Base-by-base conservation (phyloP, 2,888 invertebrate genomes). In the Nowickia ferox region DNA sequence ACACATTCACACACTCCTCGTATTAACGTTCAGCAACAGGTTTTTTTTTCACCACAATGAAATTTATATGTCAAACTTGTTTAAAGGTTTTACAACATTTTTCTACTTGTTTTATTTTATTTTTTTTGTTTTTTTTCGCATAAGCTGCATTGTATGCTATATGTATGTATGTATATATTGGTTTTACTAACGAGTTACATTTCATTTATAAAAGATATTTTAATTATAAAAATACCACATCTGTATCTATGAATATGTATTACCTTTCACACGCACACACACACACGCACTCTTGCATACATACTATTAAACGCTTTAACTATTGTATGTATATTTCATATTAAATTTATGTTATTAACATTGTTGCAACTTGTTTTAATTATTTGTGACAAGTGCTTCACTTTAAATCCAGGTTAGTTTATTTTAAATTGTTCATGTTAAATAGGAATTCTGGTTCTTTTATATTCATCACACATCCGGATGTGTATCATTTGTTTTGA, bases 61-160 rank as follows among this genome's bases (percentile, higher is more conserved):
- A 61, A 65, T 82, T 82, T 82, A 75, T 83, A 83, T 86, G 83
- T 86, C 79, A 81, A 84, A 84, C 84, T 86, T 86, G 86, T 86
- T 84, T 86, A 79, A 83, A 77, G 79, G 84, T 86, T 83, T 79
- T 86, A 81, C 84, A 68, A 81, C 74, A 83, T 75, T 66, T 77
- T 74, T 84, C 68, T 84, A 71, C 80, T 65, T 80, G 53, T 75
- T 76, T 76, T 42, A 61, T 61, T 61, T 61, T 55, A 55, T 40
- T 59, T 76, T 55, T 77, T 55, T 72, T 65, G 48, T 11, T 65
- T 78, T 77, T 75, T 78, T 83, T 72, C 51, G 61, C 72, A 66
- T 46, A 71, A 81, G 77, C 57, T 55, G 69, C 69, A 84, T 55
- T 69, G 68, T 40, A 68, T 61, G 42, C n/a, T 55, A 30, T 17